Base-by-base conservation (phyloP, 1,140 invertebrate species). In the Penaeus chinensis region DNA sequence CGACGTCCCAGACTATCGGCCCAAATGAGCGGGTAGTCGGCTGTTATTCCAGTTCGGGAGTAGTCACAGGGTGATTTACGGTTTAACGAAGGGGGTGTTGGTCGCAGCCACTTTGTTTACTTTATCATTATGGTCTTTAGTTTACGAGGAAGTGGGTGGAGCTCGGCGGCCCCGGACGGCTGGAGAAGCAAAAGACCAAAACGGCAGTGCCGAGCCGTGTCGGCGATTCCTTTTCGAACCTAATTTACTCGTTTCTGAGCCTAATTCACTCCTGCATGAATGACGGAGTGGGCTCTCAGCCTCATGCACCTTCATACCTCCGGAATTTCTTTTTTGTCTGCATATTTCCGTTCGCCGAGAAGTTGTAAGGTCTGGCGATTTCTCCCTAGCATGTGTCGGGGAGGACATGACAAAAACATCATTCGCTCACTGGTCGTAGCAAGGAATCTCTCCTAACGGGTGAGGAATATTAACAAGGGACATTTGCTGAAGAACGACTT, bases 101-200 rank as follows among this genome's bases (percentile, higher is more conserved):
- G 27, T 61, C 24, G 71, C 71, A 74, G 71, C 27, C n/a, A 74
- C 71, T 74, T 74, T 32, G 71, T 74, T 74, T 74, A 32, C 71
- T 74, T 74, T 74, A 74, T 74, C 71, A 74, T 74, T 74, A 74
- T 74, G 71, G 71, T 74, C 27, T 27, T 37, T 32, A 20, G 71
- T 74, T 74, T 32, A 74, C 71, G 71, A 74, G 71, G 8, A 74
- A 37, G 27, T 74, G 71, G 71, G 71, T 74, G 71, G 71, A 74
- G 71, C 42, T 37, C n/a, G 27, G 27, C 42, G 60, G 18, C 61
- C 42, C 16, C 54, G 54, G 54, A 54, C 54, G 54, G 54, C 54
- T 13, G 11, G 1, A 1, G 54, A 16, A 54, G 54, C 54, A 16
- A 54, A 54, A 54, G 54, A 11, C 54, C 32, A 37, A 32, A 65